These are phyloP conservation scores for Euproctis similis DNA, from an alignment of 2,888 invertebrate genomes.

Conservation along the genomic window DNA sequence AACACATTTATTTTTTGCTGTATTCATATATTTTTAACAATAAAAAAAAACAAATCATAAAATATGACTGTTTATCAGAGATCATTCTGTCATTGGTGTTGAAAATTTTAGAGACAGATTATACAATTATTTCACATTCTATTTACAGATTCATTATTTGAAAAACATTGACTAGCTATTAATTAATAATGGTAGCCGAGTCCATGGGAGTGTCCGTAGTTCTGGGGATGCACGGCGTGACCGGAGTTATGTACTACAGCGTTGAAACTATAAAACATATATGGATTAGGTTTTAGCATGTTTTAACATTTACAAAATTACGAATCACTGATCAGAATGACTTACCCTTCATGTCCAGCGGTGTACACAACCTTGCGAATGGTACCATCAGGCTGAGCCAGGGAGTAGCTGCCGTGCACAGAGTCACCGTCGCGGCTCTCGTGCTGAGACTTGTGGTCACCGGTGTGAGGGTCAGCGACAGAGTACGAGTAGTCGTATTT, in stretches of 20 bases:
- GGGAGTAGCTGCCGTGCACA: constrained; percentile 77
- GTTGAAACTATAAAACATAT: constrained; percentile 46
- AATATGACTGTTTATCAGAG: too few relatives aligned
- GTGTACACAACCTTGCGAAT: constrained; percentile 72
- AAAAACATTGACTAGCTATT: too few relatives aligned
- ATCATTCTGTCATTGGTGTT: too few relatives aligned
- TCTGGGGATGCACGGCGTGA: neutral
- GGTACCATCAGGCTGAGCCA: constrained; percentile 72
- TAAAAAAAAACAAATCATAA: too few relatives aligned
- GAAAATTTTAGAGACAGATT: too few relatives aligned
- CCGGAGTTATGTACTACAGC: constrained; percentile 61
- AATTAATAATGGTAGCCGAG: too few relatives aligned
- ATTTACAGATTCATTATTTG: too few relatives aligned
- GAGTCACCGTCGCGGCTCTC: constrained; percentile 69
- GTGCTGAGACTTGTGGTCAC: constrained; percentile 74
- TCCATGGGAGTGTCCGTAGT: neutral
- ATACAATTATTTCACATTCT: neutral
- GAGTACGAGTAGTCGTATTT: constrained; percentile 69
- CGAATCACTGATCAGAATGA: neutral
- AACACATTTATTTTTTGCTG: too few relatives aligned
- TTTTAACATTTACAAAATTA: too few relatives aligned
- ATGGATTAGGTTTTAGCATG: too few relatives aligned
- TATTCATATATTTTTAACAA: too few relatives aligned
- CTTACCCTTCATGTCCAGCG: constrained; percentile 68
- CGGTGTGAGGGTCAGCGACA: constrained; percentile 73